These are phyloP conservation scores for Tiphia femorata DNA, from an alignment of 2,888 invertebrate species.

Conservation along the genomic window DNA sequence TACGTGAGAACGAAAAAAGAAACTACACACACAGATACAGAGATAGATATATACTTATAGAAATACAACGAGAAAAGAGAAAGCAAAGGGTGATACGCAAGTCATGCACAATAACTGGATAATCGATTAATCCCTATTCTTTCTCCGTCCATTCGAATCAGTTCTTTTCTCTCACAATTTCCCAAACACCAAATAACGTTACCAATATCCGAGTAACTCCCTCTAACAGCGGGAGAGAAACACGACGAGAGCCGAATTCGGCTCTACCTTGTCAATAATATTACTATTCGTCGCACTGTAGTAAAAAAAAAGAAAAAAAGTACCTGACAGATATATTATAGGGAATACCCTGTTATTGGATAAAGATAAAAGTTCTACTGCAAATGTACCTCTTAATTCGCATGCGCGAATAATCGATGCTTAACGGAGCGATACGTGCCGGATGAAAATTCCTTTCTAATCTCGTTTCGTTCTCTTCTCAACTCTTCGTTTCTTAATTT, in stretches of 20 bases:
- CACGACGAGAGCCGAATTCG: no score
- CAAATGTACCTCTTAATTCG: slow-evolving; percentile 59
- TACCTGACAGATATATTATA: slow-evolving; percentile 28
- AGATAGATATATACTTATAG: no score
- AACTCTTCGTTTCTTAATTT: no score
- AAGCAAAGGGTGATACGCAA: slow-evolving; percentile 27
- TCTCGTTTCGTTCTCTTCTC: no score
- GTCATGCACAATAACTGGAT: slow-evolving; percentile 13
- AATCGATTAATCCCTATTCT: slow-evolving; percentile 20
- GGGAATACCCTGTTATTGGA: slow-evolving; percentile 43
- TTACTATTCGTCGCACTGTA: no score
- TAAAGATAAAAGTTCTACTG: slow-evolving; percentile 65
- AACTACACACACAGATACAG: neutral
- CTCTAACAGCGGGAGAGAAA: no score
- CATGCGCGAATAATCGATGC: slow-evolving; percentile 35
- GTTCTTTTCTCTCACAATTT: no score
- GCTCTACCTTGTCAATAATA: no score
- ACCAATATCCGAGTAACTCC: no score
- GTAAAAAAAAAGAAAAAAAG: no score
- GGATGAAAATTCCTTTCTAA: neutral
- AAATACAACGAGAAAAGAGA: neutral
- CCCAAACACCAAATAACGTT: no score
- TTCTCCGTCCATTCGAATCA: slow-evolving; percentile 29
- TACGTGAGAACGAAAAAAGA: slow-evolving; percentile 5
- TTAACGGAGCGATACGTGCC: neutral